Conservation (phyloP, 2,888 invertebrate species). For the Elysia crispata region DNA sequence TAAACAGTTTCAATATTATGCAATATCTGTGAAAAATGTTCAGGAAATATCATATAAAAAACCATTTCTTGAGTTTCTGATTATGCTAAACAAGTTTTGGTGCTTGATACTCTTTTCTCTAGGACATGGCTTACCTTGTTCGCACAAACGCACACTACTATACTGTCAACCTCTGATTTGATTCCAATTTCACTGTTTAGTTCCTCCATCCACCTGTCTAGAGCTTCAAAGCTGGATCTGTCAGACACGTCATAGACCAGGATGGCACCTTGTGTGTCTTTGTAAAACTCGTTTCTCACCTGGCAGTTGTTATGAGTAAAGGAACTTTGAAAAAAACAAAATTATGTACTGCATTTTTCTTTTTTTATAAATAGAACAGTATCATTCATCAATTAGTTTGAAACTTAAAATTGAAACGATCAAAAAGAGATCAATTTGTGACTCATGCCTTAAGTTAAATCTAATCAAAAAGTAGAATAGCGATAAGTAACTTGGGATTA, state of each 20-base stretch:
- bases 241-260: conserved; percentile 78
- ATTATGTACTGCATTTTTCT: not conserved
- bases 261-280: conserved; percentile 78
- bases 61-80: too few relatives aligned
- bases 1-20: too few relatives aligned
- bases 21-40: too few relatives aligned
- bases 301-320: conserved; percentile 51
- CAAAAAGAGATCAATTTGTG: too few relatives aligned
- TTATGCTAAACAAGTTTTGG: too few relatives aligned
- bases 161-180: conserved; percentile 72
- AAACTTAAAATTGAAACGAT: not conserved
- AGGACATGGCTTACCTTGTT: conserved; percentile 71
- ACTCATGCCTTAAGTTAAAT: too few relatives aligned
- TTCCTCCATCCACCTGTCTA: conserved; percentile 77
- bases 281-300: conserved; percentile 78
- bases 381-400: not conserved
- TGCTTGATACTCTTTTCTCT: too few relatives aligned
- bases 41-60: too few relatives aligned
- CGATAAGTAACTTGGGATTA: too few relatives aligned
- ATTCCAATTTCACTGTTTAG: conserved; percentile 75
- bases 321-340: too few relatives aligned
- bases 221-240: conserved; percentile 75
- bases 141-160: conserved; percentile 76
- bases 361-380: not conserved
- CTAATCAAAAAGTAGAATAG: too few relatives aligned